A percentile compares a stretch with the other conserved stretches of the same genome.
Conservation (phyloP, 2,797 vertebrate species). For the Myotis myotis region DNA sequence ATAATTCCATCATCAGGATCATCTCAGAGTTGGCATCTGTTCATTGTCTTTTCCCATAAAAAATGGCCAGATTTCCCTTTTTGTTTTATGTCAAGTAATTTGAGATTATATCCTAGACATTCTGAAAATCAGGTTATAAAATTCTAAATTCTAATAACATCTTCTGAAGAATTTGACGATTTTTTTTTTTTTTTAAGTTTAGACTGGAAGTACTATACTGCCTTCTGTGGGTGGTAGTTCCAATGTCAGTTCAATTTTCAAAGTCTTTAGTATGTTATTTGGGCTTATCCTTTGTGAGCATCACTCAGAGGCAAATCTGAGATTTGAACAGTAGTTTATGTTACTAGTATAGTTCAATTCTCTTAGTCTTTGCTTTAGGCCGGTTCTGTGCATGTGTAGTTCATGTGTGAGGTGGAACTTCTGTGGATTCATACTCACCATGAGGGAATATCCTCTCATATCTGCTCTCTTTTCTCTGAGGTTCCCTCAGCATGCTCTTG, state of each 20-base stretch:
- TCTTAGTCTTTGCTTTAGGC: neutral
- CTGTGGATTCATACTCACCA: neutral
- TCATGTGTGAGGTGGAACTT: neutral
- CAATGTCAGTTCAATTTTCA: neutral
- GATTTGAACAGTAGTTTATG: neutral
- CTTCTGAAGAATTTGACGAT: neutral
- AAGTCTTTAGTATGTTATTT: neutral
- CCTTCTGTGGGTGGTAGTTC: neutral
- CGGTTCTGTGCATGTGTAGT: neutral
- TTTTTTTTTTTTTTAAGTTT: neutral
- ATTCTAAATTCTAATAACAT: neutral
- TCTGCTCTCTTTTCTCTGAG: neutral
- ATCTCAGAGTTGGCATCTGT: neutral
- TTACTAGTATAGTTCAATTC: neutral
- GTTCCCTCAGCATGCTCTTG: neutral
- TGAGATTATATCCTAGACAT: neutral
- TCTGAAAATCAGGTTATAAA: neutral
- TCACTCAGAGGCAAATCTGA: neutral
- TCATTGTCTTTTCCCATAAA: neutral
- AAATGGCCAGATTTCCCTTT: neutral
- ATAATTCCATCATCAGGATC: neutral
- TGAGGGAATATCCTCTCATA: neutral
- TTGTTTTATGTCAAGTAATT: slow-evolving; percentile 39
- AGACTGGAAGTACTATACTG: neutral
- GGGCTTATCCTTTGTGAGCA: neutral